Base-by-base conservation (phyloP, 2,113 vertebrate genomes). In the Ptilorrhoa leucosticta region DNA sequence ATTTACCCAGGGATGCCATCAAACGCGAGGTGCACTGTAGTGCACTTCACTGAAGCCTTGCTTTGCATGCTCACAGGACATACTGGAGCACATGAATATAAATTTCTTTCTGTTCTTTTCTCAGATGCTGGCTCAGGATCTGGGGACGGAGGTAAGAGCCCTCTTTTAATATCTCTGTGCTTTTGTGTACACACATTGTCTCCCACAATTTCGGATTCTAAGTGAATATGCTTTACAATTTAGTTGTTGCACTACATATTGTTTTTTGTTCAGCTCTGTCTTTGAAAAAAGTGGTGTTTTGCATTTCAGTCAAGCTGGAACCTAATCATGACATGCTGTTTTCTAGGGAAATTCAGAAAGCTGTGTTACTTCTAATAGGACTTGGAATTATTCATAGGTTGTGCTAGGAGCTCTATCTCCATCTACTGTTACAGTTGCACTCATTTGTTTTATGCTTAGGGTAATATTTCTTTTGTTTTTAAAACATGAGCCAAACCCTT, bases 121-220 rank as follows among this genome's bases (percentile, higher is more conserved):
- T 83, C 97, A 99, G 98, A 98, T 97, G 97, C 98, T 7, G 98
- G 98, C 94, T 99, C 98, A 51, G 98, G 98, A 96, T 99, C 98
- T 90, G 98, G 98, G 89, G 98, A 98, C 15, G 98, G 98, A 98
- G 98, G 98, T 99, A 98, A 97, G 98, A 91, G 24, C 23, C 80
- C 21, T 63, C 33, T 94, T 89, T 84, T 95, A 88, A 63, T 94
- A 70, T 89, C 63, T 51, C 56, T 88, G 27, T 54, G 60, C 40
- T 77, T 71, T 11, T 35, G n/a, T 58, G 61, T 70, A 53, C 24
- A 27, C 37, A 37, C 28, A 2, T 31, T 90, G 93, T 93, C 96
- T 89, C 69, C 53, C 70, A 30, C 54, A n/a, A 61, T 89, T 93
- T 79, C 1, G 2, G 68, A 39, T 20, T 78, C 24, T 31, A 56